phyloP scores from a whole-genome alignment of 2,888 invertebrate species.

The Sarcophaga subvicina region DNA sequence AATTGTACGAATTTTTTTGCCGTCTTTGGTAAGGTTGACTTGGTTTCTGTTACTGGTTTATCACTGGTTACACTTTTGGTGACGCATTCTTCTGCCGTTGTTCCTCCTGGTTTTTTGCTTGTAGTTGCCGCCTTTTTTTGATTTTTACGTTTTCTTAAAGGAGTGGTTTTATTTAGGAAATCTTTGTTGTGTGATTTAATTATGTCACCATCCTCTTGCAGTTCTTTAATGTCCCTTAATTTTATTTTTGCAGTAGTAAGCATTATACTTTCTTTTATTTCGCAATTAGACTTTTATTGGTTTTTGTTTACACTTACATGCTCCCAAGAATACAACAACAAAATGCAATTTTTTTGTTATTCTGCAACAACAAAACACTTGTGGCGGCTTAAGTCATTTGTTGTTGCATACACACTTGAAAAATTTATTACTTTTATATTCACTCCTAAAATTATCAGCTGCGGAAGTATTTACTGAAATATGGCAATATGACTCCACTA shows the following conservation, averaged over 20 bases:
- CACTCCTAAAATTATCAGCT: no score
- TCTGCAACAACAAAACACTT: neutral
- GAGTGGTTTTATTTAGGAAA: slow-evolving; percentile 9
- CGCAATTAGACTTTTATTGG: neutral
- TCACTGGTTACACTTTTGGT: neutral
- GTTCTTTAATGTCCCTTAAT: slow-evolving; percentile 58
- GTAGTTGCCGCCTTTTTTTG: slow-evolving; percentile 3
- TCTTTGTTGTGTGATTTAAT: neutral
- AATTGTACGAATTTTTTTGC: slow-evolving; percentile 33
- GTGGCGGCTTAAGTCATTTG: neutral
- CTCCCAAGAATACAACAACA: neutral
- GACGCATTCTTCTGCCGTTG: neutral
- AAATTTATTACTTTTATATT: no score
- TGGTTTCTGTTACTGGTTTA: slow-evolving; percentile 13
- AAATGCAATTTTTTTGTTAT: neutral
- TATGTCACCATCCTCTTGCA: slow-evolving; percentile 16
- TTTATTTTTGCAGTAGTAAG: slow-evolving; percentile 39
- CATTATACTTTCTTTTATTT: slow-evolving; percentile 31
- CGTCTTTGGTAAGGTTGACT: neutral
- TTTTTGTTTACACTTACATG: slow-evolving; percentile 49
- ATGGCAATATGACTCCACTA: no score
- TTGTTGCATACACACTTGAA: no score
- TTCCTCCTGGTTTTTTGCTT: neutral
- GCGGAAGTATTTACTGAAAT: no score
- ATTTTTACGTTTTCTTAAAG: slow-evolving; percentile 52